phyloP scores from a whole-genome alignment of 2,113 vertebrate species.

The Coracopsis vasa region DNA sequence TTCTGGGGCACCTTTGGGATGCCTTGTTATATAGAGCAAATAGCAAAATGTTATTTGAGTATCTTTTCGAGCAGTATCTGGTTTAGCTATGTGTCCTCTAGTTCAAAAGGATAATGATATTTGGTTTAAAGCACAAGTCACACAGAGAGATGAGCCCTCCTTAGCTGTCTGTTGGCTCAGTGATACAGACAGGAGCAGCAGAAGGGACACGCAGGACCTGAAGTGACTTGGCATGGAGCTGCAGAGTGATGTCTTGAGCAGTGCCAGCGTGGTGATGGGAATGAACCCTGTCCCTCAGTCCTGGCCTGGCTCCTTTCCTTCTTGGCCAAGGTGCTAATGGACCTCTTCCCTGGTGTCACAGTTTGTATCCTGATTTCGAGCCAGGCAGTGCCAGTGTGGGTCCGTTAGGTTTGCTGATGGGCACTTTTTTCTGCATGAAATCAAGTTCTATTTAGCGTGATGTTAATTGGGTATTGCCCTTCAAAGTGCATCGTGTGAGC shows the following conservation, averaged over 20 bases:
- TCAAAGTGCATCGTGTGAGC: not conserved
- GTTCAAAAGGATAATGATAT: not conserved
- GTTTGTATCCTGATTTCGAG: not conserved
- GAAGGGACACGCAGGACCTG: not conserved
- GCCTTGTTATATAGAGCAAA: not conserved
- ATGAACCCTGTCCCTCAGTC: not conserved
- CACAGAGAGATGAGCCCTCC: not conserved
- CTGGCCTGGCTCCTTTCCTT: not conserved
- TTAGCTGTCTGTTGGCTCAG: not conserved
- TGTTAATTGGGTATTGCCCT: slow-evolving; percentile 4
- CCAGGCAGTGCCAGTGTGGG: not conserved
- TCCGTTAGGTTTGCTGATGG: not conserved
- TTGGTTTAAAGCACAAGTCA: not conserved
- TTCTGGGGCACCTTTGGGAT: not conserved
- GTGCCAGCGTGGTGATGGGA: not conserved
- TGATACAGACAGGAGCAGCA: accelerated
- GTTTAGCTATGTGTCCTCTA: not conserved
- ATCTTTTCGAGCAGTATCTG: not conserved
- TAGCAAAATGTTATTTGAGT: not conserved
- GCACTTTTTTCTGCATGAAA: not conserved
- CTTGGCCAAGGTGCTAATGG: not conserved
- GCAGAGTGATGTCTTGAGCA: not conserved
- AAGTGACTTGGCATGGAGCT: not conserved
- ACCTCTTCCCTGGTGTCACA: accelerated
- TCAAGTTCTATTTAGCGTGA: not conserved